Evolutionary conservation across 1,140 invertebrate species (phyloP), one percentile per base, ranked within the genome.

Genomic region (Macrostomum lignano): DNA sequence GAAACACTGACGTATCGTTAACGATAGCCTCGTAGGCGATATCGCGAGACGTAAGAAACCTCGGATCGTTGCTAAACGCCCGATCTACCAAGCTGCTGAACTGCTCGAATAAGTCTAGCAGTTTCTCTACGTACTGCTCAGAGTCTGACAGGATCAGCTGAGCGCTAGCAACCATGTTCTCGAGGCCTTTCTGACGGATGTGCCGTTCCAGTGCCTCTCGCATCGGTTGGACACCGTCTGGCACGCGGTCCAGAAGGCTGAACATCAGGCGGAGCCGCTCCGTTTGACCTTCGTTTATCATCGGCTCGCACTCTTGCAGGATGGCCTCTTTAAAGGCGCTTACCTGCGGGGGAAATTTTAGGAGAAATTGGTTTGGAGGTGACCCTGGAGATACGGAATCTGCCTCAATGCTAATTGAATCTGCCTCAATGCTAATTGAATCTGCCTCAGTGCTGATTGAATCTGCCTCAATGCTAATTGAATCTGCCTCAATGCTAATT

Each of bases 1-100:
- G 72, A 59, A 94, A 96, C 20, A 96, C 79, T 39, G 75, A 77
- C 17, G 79, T 91, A 51, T 96, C 88, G 65, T 98, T 96, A 1
- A 98, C 86, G 31, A 98, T 79, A 51, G 84, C 84, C 52, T 61
- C 38, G 28, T 48, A 46, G 31, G 33, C 58, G 58, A 94, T 94
- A 53, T 98, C 91, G 51, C 91, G 66, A 4, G 82, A 76, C 3
- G 88, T 96, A 23, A 96, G 64, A 60, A 96, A 96, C 28, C 86
- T 62, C 4, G 88, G 81, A 63, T 98, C 88, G 62, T 93, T 78
- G 46, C 73, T 67, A 51, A 96, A 96, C 9, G 86, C 88, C 44
- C 91, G 74, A 45, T 71, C 72, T 5, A 93, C 84, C 38, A 98
- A 63, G 21, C 65, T 62, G 55, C 79, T 91, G 54, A 91, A 96